A percentile compares a stretch with the other conserved stretches of the same genome.
These are phyloP conservation scores for Pantherophis vulpinus DNA, from an alignment of 2,797 vertebrate species.

Conservation along the genomic window DNA sequence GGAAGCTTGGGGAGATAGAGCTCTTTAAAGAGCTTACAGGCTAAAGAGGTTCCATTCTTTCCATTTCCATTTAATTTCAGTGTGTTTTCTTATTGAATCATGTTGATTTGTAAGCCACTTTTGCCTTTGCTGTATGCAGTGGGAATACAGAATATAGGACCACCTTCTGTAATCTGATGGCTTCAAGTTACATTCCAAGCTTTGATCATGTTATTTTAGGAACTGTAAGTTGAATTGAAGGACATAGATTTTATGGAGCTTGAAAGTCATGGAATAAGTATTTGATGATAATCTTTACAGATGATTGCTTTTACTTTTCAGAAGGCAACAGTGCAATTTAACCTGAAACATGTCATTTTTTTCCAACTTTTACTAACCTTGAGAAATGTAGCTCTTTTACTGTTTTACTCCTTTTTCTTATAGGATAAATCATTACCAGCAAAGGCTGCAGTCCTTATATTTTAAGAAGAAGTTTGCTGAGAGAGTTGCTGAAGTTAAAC, in stretches of 20 bases:
- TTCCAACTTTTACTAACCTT: neutral
- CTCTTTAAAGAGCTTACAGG: neutral
- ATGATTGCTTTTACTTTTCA: neutral
- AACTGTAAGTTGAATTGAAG: neutral
- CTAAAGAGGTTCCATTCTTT: neutral
- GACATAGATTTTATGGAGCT: neutral
- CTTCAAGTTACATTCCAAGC: neutral
- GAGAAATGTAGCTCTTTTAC: neutral
- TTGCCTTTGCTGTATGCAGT: neutral
- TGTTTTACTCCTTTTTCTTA: slow-evolving; percentile 16
- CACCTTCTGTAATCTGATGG: neutral
- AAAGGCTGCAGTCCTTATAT: slow-evolving; percentile 88
- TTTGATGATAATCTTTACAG: neutral
- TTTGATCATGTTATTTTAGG: neutral
- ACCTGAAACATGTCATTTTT: neutral
- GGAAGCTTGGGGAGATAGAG: neutral
- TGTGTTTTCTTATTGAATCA: neutral
- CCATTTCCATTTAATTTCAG: neutral
- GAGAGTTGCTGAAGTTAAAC: slow-evolving; percentile 88
- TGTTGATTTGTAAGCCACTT: neutral
- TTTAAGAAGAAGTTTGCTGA: slow-evolving; percentile 98
- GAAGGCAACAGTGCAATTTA: neutral
- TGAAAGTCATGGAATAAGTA: neutral
- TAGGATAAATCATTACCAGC: slow-evolving; percentile 95
- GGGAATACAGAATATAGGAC: neutral